phyloP scores from a whole-genome alignment of 2,113 vertebrate genomes.

The Aptenodytes forsteri region DNA sequence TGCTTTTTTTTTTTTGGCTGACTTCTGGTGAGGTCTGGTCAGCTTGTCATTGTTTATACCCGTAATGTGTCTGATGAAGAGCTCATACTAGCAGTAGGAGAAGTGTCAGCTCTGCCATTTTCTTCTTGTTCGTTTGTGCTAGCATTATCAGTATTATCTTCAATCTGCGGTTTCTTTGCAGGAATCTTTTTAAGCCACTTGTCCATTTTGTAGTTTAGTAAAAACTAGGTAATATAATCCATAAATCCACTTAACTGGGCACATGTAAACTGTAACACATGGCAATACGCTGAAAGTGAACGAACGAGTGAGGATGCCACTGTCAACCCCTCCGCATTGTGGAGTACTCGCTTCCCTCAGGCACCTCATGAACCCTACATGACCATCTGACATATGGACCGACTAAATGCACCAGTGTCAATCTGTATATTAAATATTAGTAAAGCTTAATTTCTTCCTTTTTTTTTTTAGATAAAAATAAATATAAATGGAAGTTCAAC shows the following conservation, averaged over 20 bases:
- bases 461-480: neutral
- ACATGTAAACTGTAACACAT: neutral
- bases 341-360: neutral
- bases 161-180: neutral
- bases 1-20: neutral
- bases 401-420: neutral
- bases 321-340: fast-evolving
- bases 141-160: neutral
- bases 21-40: neutral
- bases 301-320: neutral
- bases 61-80: neutral
- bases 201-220: neutral
- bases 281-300: neutral
- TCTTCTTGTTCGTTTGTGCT: neutral
- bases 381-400: neutral
- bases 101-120: neutral
- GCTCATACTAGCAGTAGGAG: neutral
- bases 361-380: neutral
- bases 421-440: neutral
- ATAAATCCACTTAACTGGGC: neutral
- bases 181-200: neutral
- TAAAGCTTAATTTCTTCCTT: neutral
- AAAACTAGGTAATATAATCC: neutral
- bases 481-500: neutral
- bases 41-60: neutral